Conservation (phyloP, 2,888 invertebrate species). For the Ceriagrion tenellum region DNA sequence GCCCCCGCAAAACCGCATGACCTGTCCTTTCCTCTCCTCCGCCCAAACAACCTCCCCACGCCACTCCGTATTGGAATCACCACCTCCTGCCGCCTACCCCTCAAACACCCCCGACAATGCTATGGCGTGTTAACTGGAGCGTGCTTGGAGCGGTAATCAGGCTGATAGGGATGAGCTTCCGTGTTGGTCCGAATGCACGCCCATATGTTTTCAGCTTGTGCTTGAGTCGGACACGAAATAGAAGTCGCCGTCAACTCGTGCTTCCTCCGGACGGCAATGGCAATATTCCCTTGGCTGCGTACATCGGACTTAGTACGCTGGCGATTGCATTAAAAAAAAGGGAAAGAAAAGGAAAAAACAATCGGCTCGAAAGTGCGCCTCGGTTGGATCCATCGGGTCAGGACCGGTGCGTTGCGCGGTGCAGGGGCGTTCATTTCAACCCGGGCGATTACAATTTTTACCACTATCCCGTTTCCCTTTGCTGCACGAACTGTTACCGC, state of each 20-base stretch:
- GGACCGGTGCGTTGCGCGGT: neutral
- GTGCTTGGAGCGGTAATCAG: constrained; percentile 34
- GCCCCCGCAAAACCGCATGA: neutral
- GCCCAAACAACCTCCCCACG: neutral
- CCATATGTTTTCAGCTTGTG: neutral
- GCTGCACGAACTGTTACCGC: neutral
- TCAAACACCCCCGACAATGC: neutral
- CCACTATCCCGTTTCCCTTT: neutral
- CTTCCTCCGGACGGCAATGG: neutral
- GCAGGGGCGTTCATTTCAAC: neutral
- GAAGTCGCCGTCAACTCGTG: neutral
- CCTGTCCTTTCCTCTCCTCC: neutral
- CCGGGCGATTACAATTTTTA: neutral
- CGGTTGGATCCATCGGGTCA: neutral
- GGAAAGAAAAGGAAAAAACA: neutral
- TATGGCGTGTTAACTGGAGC: constrained; percentile 34
- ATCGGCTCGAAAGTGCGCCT: neutral
- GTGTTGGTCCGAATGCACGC: neutral
- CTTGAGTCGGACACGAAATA: neutral
- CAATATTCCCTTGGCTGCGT: neutral
- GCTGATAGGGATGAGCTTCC: constrained; percentile 14
- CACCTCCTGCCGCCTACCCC: neutral
- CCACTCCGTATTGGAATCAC: neutral
- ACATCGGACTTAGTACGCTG: neutral
- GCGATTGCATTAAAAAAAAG: neutral